Evolutionary conservation across 1,140 invertebrate genomes (phyloP), one percentile per base, ranked within the genome.

Genomic region (Fopius arisanus): DNA sequence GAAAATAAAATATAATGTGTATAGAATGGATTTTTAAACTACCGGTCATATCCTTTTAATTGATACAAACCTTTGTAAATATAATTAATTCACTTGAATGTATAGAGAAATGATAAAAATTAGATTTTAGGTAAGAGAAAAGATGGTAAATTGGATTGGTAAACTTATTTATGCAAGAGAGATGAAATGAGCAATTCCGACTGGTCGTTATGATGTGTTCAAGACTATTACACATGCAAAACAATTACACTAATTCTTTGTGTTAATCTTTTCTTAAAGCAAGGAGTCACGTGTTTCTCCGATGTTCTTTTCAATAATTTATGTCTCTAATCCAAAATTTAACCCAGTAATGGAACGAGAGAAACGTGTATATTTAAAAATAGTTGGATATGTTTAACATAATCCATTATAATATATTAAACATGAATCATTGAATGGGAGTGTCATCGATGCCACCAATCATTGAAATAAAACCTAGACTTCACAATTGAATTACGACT

Each of bases 11-110:
- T 65, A 43, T 29, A 59, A 43, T 66, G 29, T 41, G 40, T 51
- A 21, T 26, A 66, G 31, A 29, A 14, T 28, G 29, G 19, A 31
- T 37, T 54, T 73, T 26, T 67, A 40, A 48, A 71, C 21, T 29
- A 72, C 51, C 31, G 62, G 71, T 48, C 71, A 73, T 73, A 73
- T 67, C 71, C 7, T 48, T 51, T 51, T 63, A 72, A 59, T 59
- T 48, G 23, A 66, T 72, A 40, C 65, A 48, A 67, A 72, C 51
- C 19, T 43, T 40, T 72, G 70, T 72, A 72, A 72, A 72, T 72
- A 72, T 66, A 73, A 73, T 33, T 67, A 12, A 54, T 67, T 67
- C 40, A 51, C 29, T 66, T 73, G 67, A 73, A 65, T 73, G 71
- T 73, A 73, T 31, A 65, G 28, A 73, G 67, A 73, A 73, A 37